A percentile compares a stretch with the other conserved stretches of the same genome.
These are phyloP conservation scores for Neoseiulus cucumeris DNA, from an alignment of 1,140 invertebrate genomes.

Conservation along the genomic window DNA sequence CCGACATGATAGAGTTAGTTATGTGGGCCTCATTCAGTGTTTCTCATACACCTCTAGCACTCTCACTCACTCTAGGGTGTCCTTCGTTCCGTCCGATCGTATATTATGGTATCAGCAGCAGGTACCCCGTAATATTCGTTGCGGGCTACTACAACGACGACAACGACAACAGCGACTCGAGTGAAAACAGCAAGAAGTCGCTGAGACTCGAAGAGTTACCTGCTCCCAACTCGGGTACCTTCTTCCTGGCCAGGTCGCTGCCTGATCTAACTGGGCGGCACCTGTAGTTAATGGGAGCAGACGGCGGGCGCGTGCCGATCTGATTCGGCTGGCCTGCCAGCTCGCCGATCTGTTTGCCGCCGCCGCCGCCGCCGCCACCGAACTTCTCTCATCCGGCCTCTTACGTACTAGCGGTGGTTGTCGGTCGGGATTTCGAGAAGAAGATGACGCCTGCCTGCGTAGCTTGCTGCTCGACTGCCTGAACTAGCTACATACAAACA, in stretches of 20 bases:
- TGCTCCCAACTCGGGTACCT: not conserved
- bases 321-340: not conserved
- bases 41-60: too few relatives aligned
- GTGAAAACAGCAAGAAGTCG: not conserved
- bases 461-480: not conserved
- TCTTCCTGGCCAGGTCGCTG: not conserved
- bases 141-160: not conserved
- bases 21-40: too few relatives aligned
- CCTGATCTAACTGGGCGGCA: not conserved
- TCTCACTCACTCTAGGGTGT: too few relatives aligned
- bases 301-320: conserved; percentile 4
- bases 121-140: not conserved
- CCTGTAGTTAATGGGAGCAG: conserved; percentile 11
- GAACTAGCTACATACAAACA: not conserved
- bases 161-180: not conserved
- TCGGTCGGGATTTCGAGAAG: not conserved
- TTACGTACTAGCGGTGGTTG: not conserved
- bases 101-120: too few relatives aligned
- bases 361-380: too few relatives aligned
- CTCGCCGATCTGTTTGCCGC: not conserved
- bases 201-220: not conserved
- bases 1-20: too few relatives aligned
- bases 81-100: too few relatives aligned
- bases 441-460: not conserved
- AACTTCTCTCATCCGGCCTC: not conserved